Conservation (phyloP, 2,888 invertebrate species). For the Oconnorella tubifera region DNA sequence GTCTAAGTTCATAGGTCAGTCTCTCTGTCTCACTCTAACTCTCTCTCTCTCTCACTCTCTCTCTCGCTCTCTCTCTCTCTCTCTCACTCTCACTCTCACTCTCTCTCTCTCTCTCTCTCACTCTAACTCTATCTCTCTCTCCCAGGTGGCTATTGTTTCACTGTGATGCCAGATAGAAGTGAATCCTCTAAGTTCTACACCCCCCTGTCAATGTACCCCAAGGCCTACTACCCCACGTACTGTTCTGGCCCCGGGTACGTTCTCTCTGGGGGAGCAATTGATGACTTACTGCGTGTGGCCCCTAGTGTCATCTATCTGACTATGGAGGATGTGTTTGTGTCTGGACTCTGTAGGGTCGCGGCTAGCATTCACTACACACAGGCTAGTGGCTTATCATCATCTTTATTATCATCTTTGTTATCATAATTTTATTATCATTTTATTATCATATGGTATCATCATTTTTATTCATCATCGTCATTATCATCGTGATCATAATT, state of each 20-base stretch:
- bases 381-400: no score
- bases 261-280: constrained; percentile 31
- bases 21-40: no score
- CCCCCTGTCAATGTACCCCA: constrained; percentile 27
- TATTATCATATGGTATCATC: no score
- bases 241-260: constrained; percentile 37
- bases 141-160: constrained; percentile 37
- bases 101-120: no score
- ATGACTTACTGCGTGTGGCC: constrained; percentile 23
- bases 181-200: constrained; percentile 31
- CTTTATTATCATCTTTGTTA: no score
- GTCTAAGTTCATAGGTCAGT: constrained; percentile 5
- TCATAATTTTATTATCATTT: no score
- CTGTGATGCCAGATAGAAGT: constrained; percentile 34
- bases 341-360: constrained; percentile 31
- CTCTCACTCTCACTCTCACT: no score
- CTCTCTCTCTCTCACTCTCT: no score
- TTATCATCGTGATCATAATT: no score
- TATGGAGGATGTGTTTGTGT: constrained; percentile 37
- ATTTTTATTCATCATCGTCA: no score
- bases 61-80: no score
- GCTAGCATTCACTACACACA: constrained; percentile 29
- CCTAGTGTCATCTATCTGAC: constrained; percentile 28
- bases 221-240: constrained; percentile 36
- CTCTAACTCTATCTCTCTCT: no score